Evolutionary conservation across 35 echinoderm and acorn worm genomes (phyloP), one percentile per base, ranked within the genome.

Genomic region (Ophioderma brevispina): DNA sequence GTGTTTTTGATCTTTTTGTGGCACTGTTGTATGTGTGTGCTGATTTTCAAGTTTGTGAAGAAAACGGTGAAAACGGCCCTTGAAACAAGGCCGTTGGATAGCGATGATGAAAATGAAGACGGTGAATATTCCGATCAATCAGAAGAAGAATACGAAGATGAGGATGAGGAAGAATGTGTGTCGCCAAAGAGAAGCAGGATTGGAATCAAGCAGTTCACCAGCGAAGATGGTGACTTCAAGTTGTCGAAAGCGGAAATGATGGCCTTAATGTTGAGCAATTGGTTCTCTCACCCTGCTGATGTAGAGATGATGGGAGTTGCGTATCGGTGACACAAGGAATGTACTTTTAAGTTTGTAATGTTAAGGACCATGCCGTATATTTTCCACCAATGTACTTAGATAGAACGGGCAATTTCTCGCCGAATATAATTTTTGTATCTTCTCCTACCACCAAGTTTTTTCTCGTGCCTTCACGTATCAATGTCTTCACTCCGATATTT

Each of bases 1-100:
- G 90, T 96, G 18, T 81, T 89, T 2, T 38, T 96, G 13, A 87
- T 96, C n/a, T 96, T 96, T 63, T 21, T 90, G 19, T 96, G 94
- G 94, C 94, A 96, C 36, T 37, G 70, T 33, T 64, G 89, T 10
- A 78, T 96, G 34, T 78, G 79, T 63, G 81, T 80, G 86, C 40
- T 93, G 15, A 87, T 93, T 17, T 77, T 93, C 52, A 50, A 87
- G 36, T 87, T 93, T n/a, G 87, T 93, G 78, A 76, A 88, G 28
- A 93, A 93, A 38, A 93, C 92, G 18, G 87, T 93, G 8, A 93
- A 89, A 78, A 78, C 92, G 13, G 92, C 87, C 5, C 40, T 93
- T 0, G 33, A 82, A 14, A 86, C 87, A 36, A 80, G 89, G 28
- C 92, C 92, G 32, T 93, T 70, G 2, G 59, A 70, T 70, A 70